Percentiles rank a stretch among this genome's conserved stretches.
Conservation (phyloP, 64 coral and sea anemone species). For the Montipora efflorescens region DNA sequence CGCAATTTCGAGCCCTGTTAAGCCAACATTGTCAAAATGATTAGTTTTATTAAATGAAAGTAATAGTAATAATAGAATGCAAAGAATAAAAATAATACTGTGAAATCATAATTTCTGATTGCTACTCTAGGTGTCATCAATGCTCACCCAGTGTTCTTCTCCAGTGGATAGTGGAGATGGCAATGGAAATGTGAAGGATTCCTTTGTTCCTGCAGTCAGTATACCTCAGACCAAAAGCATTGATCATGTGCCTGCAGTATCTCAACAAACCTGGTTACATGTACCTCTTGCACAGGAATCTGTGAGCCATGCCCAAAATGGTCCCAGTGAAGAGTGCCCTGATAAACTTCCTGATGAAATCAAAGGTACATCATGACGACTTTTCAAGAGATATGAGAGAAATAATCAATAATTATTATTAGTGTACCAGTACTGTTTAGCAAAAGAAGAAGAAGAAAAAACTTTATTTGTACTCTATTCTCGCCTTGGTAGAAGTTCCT, state of each 20-base stretch:
- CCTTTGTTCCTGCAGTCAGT: neutral
- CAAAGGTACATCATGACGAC: neutral
- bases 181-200: neutral
- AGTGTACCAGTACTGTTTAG: too few relatives aligned
- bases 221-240: neutral
- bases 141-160: constrained; percentile 13
- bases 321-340: neutral
- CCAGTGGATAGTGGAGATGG: neutral
- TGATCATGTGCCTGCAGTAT: too few relatives aligned
- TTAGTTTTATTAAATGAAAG: too few relatives aligned
- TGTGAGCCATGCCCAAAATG: neutral
- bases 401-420: too few relatives aligned
- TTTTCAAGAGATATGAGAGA: too few relatives aligned
- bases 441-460: too few relatives aligned
- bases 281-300: neutral
- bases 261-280: neutral
- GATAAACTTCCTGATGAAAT: constrained; percentile 11
- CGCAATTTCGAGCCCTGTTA: too few relatives aligned
- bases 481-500: too few relatives aligned
- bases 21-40: too few relatives aligned
- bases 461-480: too few relatives aligned
- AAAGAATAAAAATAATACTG: too few relatives aligned
- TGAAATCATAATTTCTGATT: neutral
- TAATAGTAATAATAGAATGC: too few relatives aligned
- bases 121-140: neutral